Conservation (phyloP, 2,113 vertebrate genomes). For the Neotoma lepida region DNA sequence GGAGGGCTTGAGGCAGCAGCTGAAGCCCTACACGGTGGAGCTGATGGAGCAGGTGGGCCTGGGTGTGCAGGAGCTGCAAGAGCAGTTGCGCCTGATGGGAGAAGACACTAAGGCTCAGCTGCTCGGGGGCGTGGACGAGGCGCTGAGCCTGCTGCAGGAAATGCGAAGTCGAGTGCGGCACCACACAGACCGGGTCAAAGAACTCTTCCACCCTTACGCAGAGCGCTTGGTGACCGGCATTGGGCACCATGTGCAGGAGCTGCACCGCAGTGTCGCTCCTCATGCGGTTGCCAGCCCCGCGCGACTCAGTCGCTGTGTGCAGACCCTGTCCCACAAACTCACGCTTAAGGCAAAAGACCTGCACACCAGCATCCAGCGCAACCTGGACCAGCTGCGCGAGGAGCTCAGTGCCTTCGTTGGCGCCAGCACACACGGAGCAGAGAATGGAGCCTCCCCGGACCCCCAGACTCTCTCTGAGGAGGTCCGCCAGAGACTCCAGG, state of each 20-base stretch:
- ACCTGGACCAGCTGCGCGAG: constrained; percentile 86
- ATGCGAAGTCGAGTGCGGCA: constrained; percentile 76
- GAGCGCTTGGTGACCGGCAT: constrained; percentile 84
- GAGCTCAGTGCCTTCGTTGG: constrained; percentile 71
- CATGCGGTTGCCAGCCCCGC: constrained; percentile 78
- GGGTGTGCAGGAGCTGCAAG: constrained; percentile 86
- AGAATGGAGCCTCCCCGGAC: constrained; percentile 73
- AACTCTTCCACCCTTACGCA: constrained; percentile 70
- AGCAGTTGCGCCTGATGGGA: constrained; percentile 81
- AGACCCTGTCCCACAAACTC: constrained; percentile 85
- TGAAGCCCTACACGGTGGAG: constrained; percentile 82
- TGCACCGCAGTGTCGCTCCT: constrained; percentile 82
- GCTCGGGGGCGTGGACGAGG: constrained; percentile 78
- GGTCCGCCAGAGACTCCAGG: constrained; percentile 84
- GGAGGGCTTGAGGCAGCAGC: constrained; percentile 77
- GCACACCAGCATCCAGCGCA: constrained; percentile 86
- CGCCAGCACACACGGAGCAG: constrained; percentile 32
- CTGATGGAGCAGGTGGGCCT: constrained; percentile 87
- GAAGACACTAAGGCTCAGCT: constrained; percentile 77
- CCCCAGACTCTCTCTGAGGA: constrained; percentile 77
- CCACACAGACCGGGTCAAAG: constrained; percentile 82
- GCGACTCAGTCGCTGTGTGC: constrained; percentile 84
- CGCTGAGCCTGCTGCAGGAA: constrained; percentile 79
- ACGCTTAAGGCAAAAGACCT: constrained; percentile 85
- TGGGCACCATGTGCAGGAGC: constrained; percentile 82